Percentiles rank a stretch among this genome's conserved stretches.
These are phyloP conservation scores for Danio albolineatus DNA, from an alignment of 2,797 vertebrate genomes.

Conservation along the genomic window DNA sequence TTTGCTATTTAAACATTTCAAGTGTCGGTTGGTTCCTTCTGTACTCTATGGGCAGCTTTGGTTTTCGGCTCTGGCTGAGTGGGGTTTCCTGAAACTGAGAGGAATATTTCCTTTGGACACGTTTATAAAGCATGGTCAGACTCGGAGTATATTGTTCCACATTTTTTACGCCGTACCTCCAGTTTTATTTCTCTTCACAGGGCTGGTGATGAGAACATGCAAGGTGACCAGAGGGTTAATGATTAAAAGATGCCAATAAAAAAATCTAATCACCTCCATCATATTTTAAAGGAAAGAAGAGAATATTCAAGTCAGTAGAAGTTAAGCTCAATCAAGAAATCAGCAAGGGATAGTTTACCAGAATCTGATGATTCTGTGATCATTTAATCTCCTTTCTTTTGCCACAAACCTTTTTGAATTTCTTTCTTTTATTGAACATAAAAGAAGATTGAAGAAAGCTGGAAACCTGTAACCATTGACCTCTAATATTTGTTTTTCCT, in stretches of 20 bases:
- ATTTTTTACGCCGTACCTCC: conserved; percentile 53
- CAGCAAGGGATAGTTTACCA: too few species aligned
- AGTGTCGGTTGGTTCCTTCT: conserved; percentile 50
- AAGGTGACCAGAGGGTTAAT: conserved; percentile 52
- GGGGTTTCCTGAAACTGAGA: conserved; percentile 62
- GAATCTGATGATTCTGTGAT: too few species aligned
- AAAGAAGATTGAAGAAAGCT: too few species aligned
- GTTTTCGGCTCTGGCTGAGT: conserved; percentile 54
- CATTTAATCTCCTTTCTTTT: too few species aligned
- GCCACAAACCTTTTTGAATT: too few species aligned
- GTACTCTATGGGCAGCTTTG: conserved; percentile 49
- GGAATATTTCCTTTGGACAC: conserved; percentile 61
- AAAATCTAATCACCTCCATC: conserved; percentile 59
- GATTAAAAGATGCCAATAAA: conserved; percentile 62
- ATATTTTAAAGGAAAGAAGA: conserved; percentile 52
- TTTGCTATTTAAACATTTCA: conserved; percentile 44
- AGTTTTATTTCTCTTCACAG: conserved; percentile 55
- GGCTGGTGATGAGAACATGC: conserved; percentile 41
- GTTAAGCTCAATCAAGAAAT: background rate
- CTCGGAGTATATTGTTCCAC: conserved; percentile 57
- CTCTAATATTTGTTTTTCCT: too few species aligned
- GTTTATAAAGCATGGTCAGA: conserved; percentile 57
- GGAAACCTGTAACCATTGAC: too few species aligned
- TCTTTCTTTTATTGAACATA: too few species aligned
- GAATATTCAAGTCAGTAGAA: background rate